A percentile compares a stretch with the other conserved stretches of the same genome.
Conservation (phyloP, 2,797 vertebrate genomes). For the Phoxinus dragarum region DNA sequence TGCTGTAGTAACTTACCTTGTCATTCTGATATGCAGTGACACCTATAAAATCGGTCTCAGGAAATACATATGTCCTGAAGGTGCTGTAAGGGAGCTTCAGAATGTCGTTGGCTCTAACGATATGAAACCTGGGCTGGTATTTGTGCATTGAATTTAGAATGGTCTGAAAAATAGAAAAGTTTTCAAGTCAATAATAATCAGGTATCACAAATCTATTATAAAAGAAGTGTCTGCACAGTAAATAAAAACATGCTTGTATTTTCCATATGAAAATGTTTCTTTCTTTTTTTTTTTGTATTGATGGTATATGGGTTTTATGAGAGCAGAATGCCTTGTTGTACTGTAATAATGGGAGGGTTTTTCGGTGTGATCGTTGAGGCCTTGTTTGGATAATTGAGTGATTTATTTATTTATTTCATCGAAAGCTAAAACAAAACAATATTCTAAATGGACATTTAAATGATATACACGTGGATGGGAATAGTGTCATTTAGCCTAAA, state of each 20-base stretch:
- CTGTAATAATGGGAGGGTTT: not conserved
- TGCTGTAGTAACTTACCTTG: slow-evolving; percentile 81
- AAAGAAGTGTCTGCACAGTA: not conserved
- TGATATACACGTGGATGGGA: not conserved
- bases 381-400: not conserved
- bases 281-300: not conserved
- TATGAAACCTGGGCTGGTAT: slow-evolving; percentile 95
- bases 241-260: not conserved
- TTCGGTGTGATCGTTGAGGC: not conserved
- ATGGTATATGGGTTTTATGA: not conserved
- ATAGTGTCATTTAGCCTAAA: not conserved
- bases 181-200: not conserved
- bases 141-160: slow-evolving; percentile 98
- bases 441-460: not conserved
- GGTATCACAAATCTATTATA: not conserved
- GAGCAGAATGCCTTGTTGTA: not conserved
- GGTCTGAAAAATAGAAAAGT: slow-evolving; percentile 77
- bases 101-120: slow-evolving; percentile 93
- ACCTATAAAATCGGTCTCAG: slow-evolving; percentile 95
- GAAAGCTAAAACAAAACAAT: not conserved
- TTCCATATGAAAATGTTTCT: not conserved
- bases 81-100: slow-evolving; percentile 95
- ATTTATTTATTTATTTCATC: not conserved
- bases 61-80: slow-evolving; percentile 95
- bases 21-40: slow-evolving; percentile 98